Conservation (phyloP, 2,888 invertebrate species). For the Pollenia labialis region DNA sequence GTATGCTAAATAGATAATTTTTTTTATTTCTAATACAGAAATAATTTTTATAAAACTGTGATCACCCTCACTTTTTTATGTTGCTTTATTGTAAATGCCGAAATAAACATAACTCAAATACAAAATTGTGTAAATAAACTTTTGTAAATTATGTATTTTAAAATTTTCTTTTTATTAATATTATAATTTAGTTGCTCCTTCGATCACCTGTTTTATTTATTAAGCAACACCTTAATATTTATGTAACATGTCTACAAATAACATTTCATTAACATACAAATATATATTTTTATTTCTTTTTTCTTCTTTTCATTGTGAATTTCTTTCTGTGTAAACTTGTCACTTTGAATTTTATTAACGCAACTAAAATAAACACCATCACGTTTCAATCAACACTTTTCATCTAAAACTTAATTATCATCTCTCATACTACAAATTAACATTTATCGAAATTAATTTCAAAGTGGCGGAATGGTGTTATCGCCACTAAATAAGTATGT, state of each 20-base stretch:
- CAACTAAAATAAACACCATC: slow-evolving; percentile 45
- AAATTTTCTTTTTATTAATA: background rate
- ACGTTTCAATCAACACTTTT: slow-evolving; percentile 48
- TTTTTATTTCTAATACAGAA: no score
- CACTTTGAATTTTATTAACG: slow-evolving; percentile 43
- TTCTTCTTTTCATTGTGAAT: slow-evolving; percentile 46
- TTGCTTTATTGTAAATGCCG: no score
- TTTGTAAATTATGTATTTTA: background rate
- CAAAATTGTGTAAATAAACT: no score
- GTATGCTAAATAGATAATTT: no score
- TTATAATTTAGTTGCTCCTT: background rate
- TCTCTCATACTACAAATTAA: slow-evolving; percentile 9
- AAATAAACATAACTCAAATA: no score
- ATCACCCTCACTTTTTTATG: no score
- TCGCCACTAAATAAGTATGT: slow-evolving; percentile 84
- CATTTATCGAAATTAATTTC: slow-evolving; percentile 47
- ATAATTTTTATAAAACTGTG: no score
- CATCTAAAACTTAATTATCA: slow-evolving; percentile 27
- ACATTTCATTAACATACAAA: slow-evolving; percentile 5
- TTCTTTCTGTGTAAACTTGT: slow-evolving; percentile 55
- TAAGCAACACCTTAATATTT: background rate
- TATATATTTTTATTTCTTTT: slow-evolving; percentile 24
- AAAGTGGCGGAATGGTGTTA: slow-evolving; percentile 84
- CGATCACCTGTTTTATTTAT: background rate
- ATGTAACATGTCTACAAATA: background rate